Conservation (phyloP, 2,113 vertebrate species). For the Zosterops lateralis region DNA sequence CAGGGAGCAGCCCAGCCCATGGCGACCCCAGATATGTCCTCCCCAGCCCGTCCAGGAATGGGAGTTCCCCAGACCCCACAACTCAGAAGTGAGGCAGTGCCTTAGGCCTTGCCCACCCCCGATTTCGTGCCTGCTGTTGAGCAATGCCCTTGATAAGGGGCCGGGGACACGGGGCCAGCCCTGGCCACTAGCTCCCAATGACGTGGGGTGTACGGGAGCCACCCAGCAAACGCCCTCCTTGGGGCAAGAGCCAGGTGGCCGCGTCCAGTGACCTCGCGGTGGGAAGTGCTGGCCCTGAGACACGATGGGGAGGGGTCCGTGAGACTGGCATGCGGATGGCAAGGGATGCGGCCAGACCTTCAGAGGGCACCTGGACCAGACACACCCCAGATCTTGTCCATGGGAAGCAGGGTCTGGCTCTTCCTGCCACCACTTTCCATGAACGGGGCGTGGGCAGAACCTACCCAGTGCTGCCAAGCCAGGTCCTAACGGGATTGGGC, state of each 20-base stretch:
- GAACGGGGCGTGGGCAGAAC: rapidly evolving
- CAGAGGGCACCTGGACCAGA: rapidly evolving
- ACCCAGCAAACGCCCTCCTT: constrained; percentile 16
- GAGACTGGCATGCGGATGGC: rapidly evolving
- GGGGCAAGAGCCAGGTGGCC: background rate
- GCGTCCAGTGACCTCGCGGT: background rate
- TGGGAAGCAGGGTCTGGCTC: background rate
- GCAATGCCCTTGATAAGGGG: constrained; percentile 29
- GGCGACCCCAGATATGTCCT: background rate
- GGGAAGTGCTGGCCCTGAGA: background rate
- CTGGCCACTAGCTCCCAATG: constrained; percentile 5
- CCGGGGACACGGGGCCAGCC: background rate
- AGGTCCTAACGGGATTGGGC: too few species aligned
- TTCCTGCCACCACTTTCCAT: background rate
- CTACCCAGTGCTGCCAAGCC: rapidly evolving
- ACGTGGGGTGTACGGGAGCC: background rate
- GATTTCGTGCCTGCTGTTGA: background rate
- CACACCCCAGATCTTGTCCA: background rate
- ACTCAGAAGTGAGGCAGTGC: background rate
- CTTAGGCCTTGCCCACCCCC: background rate
- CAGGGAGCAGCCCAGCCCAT: background rate
- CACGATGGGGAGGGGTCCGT: rapidly evolving
- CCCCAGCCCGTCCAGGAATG: background rate
- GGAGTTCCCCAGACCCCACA: background rate
- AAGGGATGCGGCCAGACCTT: background rate